Conservation (phyloP, 2,113 vertebrate genomes). For the Onychorhynchus coronatus region DNA sequence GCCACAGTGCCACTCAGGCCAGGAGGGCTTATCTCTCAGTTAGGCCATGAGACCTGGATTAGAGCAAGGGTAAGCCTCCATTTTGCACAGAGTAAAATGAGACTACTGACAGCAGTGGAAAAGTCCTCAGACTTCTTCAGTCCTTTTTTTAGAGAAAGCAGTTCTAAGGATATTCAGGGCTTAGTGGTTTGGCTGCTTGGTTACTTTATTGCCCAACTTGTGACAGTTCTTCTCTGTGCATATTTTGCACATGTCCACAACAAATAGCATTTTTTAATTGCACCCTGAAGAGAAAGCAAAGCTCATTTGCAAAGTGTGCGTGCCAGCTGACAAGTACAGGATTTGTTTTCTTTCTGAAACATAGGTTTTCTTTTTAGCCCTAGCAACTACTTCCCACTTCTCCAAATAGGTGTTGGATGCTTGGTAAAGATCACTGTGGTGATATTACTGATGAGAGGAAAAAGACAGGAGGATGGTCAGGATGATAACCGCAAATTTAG, state of each 20-base stretch:
- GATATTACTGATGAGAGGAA: background rate
- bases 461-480: background rate
- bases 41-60: background rate
- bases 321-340: background rate
- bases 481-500: background rate
- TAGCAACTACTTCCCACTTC: background rate
- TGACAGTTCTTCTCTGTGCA: background rate
- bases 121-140: background rate
- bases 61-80: background rate
- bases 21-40: background rate
- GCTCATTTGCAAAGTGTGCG: background rate
- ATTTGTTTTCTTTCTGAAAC: background rate
- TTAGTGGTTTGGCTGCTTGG: background rate
- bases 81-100: background rate
- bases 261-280: background rate
- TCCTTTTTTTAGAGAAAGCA: background rate
- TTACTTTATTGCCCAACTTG: background rate
- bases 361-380: background rate
- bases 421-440: background rate
- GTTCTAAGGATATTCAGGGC: background rate
- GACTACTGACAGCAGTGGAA: background rate
- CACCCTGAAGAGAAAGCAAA: background rate
- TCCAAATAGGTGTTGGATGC: background rate
- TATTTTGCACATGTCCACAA: background rate
- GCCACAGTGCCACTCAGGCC: rapidly evolving